Percentiles rank a stretch among this genome's conserved stretches.
phyloP scores from a whole-genome alignment of 2,797 vertebrate genomes.

The Hirundo rustica region DNA sequence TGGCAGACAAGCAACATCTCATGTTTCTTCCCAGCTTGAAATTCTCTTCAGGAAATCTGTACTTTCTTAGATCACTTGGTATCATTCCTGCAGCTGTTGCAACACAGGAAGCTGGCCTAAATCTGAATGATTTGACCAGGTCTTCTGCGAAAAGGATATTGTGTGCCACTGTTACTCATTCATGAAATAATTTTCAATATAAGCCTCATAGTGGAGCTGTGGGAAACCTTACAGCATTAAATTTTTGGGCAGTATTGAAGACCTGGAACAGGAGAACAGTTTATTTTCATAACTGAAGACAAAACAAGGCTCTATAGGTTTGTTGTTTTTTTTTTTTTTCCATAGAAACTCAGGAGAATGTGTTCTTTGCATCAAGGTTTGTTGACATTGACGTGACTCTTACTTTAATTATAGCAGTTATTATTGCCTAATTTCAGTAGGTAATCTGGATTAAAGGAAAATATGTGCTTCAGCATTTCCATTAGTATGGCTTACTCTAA shows the following conservation, averaged over 20 bases:
- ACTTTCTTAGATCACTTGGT: not conserved
- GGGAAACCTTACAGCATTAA: not conserved
- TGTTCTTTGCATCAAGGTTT: not conserved
- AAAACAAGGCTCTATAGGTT: not conserved
- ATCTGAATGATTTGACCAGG: constrained; percentile 20
- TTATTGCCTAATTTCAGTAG: not conserved
- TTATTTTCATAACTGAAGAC: not conserved
- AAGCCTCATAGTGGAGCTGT: not conserved
- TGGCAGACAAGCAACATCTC: not conserved
- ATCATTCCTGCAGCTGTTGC: constrained; percentile 37
- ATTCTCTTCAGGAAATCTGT: constrained; percentile 12
- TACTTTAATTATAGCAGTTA: not conserved
- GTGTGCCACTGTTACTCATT: not conserved
- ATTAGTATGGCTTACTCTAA: not conserved
- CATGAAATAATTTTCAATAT: not conserved
- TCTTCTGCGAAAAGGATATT: not conserved
- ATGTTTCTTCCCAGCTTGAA: constrained; percentile 4
- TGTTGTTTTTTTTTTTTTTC: not conserved
- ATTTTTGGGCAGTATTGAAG: not conserved
- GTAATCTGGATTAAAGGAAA: not conserved
- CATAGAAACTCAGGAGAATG: not conserved
- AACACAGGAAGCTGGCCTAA: not conserved
- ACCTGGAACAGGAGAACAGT: not conserved
- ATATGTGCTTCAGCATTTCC: not conserved
- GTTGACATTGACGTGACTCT: not conserved